Evolutionary conservation across 2,888 invertebrate genomes (phyloP), one percentile per base, ranked within the genome.

Genomic region (Neoaliturus tenellus): DNA sequence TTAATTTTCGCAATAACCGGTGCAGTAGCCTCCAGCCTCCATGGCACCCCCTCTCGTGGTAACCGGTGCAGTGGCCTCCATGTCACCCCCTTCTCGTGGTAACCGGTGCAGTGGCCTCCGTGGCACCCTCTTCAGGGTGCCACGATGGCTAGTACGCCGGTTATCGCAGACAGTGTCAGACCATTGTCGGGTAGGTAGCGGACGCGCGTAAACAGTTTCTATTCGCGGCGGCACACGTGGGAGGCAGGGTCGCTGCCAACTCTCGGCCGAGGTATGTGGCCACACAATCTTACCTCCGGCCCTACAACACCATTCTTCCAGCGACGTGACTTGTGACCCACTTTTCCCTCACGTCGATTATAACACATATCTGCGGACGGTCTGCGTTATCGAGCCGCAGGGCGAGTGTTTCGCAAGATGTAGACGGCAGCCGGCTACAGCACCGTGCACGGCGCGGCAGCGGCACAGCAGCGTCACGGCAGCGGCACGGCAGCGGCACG

Each of bases 221-320:
- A 67, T 67, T 67, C 67, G 35, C 67, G 67, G 67, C 35, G 2
- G 28, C n/a, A 33, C 67, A 67, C 67, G 67, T 67, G 67, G 67
- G 67, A 12, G 67, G 33, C 67, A 4, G 67, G 33, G 3, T 10
- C 35, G 20, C 35, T 67, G 67, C 67, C 67, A 67, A 67, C 20
- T 67, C 67, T 62, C 14, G 28, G 67, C 33, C 31, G 25, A 67
- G 67, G 33, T 67, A 67, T 67, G 67, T 67, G 67, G 35, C 67
- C 67, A 62, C 25, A 62, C 48, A 48, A 48, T 48, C 48, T 48
- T 55, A 55, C 55, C 55, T 55, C 55, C 20, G 25, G 55, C 23
- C 55, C 55, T 55, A 25, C 55, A 55, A 25, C 55, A 55, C 55
- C 25, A 55, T 55, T 55, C 55, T 55, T 48, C 5, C 48, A n/a